Conservation (phyloP, 92 coral and sea anemone genomes). For the Ricordea florida region DNA sequence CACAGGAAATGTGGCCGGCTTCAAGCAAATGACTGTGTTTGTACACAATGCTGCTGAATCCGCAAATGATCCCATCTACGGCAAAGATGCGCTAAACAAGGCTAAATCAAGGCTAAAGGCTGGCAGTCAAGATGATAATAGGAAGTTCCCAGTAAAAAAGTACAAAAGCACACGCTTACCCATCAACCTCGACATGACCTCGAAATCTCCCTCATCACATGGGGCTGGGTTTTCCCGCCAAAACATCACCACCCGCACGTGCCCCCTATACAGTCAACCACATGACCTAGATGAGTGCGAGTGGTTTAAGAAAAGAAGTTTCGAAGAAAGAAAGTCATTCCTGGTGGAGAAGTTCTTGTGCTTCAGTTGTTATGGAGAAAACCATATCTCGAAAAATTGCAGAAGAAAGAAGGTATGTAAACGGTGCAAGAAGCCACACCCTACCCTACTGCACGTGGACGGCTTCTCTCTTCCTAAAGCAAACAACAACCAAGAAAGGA, state of each 20-base stretch:
- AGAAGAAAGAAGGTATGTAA: slow-evolving; percentile 19
- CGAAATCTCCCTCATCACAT: slow-evolving; percentile 7
- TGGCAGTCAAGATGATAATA: neutral
- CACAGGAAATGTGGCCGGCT: neutral
- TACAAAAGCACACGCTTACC: slow-evolving; percentile 13
- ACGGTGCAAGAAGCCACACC: slow-evolving; percentile 42
- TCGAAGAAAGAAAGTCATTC: slow-evolving; percentile 40
- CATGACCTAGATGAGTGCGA: slow-evolving; percentile 59
- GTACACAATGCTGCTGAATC: slow-evolving; percentile 52
- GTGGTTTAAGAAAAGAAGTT: slow-evolving; percentile 9
- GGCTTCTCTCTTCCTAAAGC: slow-evolving; percentile 17
- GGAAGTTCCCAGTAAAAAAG: neutral
- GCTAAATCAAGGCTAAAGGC: slow-evolving; percentile 4
- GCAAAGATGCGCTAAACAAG: slow-evolving; percentile 34
- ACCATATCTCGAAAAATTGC: slow-evolving; percentile 52
- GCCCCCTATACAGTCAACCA: slow-evolving; percentile 20
- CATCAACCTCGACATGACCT: neutral
- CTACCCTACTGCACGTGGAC: slow-evolving; percentile 63
- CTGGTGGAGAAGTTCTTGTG: slow-evolving; percentile 23
- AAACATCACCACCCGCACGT: neutral
- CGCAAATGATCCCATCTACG: slow-evolving; percentile 62
- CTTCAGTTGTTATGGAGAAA: slow-evolving; percentile 44
- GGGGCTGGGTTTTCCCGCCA: slow-evolving; percentile 24
- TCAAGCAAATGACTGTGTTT: slow-evolving; percentile 34
- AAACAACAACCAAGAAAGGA: slow-evolving; percentile 1